phyloP scores from a whole-genome alignment of 1,140 invertebrate species.

The Anastatus disparis region DNA sequence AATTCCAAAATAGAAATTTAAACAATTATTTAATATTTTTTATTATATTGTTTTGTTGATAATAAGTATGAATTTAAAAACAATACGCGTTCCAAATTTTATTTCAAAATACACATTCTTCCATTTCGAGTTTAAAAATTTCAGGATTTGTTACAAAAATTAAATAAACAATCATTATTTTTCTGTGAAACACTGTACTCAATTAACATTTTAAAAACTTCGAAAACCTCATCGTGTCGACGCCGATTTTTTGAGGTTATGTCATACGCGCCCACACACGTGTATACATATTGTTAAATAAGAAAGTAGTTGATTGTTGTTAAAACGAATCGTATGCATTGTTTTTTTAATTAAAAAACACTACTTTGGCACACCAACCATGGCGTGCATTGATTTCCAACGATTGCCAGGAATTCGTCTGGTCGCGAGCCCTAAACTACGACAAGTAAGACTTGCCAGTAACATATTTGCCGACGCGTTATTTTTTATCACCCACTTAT shows the following conservation, averaged over 20 bases:
- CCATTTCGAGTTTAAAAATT: too few species aligned
- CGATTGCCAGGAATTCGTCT: not conserved
- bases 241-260: not conserved
- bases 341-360: not conserved
- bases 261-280: not conserved
- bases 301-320: not conserved
- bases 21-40: too few species aligned
- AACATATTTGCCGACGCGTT: conserved; percentile 12
- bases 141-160: too few species aligned
- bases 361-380: conserved; percentile 29
- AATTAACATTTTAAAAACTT: not conserved
- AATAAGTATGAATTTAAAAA: too few species aligned
- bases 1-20: too few species aligned
- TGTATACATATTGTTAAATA: not conserved
- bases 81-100: too few species aligned
- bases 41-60: too few species aligned
- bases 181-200: too few species aligned
- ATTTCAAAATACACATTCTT: too few species aligned
- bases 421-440: conserved; percentile 4
- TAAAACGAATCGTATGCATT: not conserved
- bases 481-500: not conserved
- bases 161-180: too few species aligned
- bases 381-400: conserved; percentile 28
- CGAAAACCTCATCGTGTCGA: too few species aligned
- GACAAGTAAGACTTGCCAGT: conserved; percentile 13